Conservation (phyloP, 2,113 vertebrate genomes). For the Pachyramphus minor region DNA sequence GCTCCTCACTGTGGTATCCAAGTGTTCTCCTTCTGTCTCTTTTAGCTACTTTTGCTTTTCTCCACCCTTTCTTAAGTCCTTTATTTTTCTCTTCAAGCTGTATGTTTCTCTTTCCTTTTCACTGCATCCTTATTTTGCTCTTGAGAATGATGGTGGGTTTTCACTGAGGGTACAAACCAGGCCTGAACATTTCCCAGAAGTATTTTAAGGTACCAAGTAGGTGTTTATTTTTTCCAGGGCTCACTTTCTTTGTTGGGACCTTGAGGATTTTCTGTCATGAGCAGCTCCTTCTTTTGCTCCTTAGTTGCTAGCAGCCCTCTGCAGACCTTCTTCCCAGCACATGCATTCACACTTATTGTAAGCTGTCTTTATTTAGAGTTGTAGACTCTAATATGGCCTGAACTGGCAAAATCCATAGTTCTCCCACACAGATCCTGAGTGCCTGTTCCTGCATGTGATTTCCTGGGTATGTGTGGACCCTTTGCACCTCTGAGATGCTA, state of each 20-base stretch:
- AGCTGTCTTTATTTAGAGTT: neutral
- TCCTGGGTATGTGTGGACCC: neutral
- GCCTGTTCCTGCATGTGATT: neutral
- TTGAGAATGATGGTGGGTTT: neutral
- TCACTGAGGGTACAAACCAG: neutral
- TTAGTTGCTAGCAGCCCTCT: neutral
- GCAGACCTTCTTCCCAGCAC: conserved; percentile 2
- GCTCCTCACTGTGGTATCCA: neutral
- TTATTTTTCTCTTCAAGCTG: neutral
- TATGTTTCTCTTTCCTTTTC: neutral
- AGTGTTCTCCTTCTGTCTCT: neutral
- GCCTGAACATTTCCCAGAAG: neutral
- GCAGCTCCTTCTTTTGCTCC: neutral
- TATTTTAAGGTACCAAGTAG: neutral
- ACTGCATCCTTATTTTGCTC: neutral
- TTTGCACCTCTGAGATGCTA: neutral
- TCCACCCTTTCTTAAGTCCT: neutral
- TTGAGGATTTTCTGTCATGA: neutral
- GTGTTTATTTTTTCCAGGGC: neutral
- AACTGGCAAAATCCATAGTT: neutral
- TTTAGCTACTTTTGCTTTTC: neutral
- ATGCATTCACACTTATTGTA: neutral
- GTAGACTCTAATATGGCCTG: neutral
- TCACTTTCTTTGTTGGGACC: neutral
- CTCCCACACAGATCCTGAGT: neutral